Conservation (phyloP, 2,797 vertebrate species). For the Microchirus variegatus region DNA sequence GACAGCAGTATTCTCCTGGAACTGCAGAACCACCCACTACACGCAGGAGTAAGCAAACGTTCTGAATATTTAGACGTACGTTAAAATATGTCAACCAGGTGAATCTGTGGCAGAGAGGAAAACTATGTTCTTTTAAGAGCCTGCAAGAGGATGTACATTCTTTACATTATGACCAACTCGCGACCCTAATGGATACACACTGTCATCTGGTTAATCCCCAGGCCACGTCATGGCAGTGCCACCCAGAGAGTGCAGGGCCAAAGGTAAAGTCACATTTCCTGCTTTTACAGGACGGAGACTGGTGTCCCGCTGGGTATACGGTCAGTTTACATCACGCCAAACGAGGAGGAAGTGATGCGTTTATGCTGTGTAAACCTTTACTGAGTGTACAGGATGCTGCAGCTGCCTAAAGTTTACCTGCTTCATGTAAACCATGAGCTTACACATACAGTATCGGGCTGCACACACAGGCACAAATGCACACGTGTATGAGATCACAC, state of each 20-base stretch:
- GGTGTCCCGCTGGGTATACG: slow-evolving; percentile 37
- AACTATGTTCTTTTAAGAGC: slow-evolving; percentile 44
- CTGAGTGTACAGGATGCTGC: slow-evolving; percentile 57
- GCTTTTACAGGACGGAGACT: slow-evolving; percentile 42
- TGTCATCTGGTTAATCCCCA: slow-evolving; percentile 58
- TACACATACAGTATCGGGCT: slow-evolving; percentile 8
- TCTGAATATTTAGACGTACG: slow-evolving; percentile 47
- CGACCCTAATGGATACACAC: slow-evolving; percentile 65
- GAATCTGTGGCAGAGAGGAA: slow-evolving; percentile 19
- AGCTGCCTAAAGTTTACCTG: slow-evolving; percentile 81
- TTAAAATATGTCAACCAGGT: slow-evolving; percentile 50
- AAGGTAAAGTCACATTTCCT: slow-evolving; percentile 53
- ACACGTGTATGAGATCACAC: slow-evolving; percentile 2
- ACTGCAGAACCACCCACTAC: slow-evolving; percentile 48
- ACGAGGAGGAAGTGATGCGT: slow-evolving; percentile 77
- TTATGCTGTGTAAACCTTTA: slow-evolving; percentile 77
- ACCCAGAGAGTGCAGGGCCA: slow-evolving; percentile 57
- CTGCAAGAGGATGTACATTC: slow-evolving; percentile 48
- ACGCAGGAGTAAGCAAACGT: slow-evolving; percentile 46
- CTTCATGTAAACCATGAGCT: slow-evolving; percentile 67
- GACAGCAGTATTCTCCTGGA: slow-evolving; percentile 46
- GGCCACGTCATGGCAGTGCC: slow-evolving; percentile 49
- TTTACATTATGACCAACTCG: slow-evolving; percentile 16
- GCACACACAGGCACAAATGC: slow-evolving; percentile 26
- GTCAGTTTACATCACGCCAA: slow-evolving; percentile 70